Conservation (phyloP, 2,113 vertebrate genomes). For the Dasyprocta punctata region DNA sequence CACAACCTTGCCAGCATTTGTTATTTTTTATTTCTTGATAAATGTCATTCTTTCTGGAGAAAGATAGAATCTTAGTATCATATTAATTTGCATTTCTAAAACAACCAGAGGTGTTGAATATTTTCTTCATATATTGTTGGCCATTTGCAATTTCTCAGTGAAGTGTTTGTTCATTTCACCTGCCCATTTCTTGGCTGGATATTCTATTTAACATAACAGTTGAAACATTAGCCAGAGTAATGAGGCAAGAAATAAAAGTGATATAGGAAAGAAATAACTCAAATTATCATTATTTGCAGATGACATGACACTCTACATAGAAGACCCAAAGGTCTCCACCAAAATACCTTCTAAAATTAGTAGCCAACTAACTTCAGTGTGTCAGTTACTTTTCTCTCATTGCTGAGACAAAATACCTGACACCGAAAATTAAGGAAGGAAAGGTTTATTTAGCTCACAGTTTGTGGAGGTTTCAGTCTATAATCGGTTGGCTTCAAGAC, state of each 20-base stretch:
- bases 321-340: neutral
- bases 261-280: neutral
- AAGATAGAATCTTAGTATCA: neutral
- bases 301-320: neutral
- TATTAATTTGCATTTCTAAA: neutral
- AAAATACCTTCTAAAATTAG: neutral
- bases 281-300: neutral
- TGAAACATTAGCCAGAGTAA: neutral
- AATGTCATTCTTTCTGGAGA: neutral
- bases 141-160: neutral
- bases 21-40: neutral
- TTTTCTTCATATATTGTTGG: neutral
- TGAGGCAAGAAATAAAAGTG: neutral
- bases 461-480: no score
- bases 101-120: neutral
- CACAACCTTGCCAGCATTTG: neutral
- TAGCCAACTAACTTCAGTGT: neutral
- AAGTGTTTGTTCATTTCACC: neutral
- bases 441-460: no score
- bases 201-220: neutral
- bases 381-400: no score
- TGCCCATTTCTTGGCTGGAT: neutral
- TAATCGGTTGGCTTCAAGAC: no score
- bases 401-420: no score
- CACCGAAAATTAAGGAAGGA: no score